Evolutionary conservation across 2,888 invertebrate genomes (phyloP), one percentile per base, ranked within the genome.

Genomic region (Orchesellides sinensis): DNA sequence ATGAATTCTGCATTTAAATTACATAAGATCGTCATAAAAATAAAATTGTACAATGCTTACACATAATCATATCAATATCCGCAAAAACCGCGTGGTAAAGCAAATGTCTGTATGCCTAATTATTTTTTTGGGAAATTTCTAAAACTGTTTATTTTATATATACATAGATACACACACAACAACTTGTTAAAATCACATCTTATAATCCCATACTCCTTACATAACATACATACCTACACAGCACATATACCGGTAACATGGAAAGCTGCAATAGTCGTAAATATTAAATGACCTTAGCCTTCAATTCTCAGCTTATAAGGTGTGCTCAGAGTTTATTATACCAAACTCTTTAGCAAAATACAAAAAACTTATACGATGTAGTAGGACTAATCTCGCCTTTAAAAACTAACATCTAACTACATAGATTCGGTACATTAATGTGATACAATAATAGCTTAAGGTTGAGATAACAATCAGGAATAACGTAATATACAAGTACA

Each of bases 261-360:
- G 52, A 45, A 12, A 63, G 45, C 32, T 54, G 21, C 40, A 65
- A 35, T 65, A 17, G 25, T 56, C 70, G 40, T 40, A 40, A 40
- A n/a, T n/a, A n/a, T 40, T 2, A 2, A 29, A 40, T 74, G 74
- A 52, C 65, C 74, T 27, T 59, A 29, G 59, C 17, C 27, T 65
- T 54, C 61, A n/a, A 68, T 40, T 23, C 12, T 12, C 19, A 49
- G 19, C 49, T 59, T 49, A 63, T 49, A 40, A 40, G 52, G 63
- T 65, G 54, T 65, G 45, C 73, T 74, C 63, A 74, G 63, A 74
- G 40, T 74, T 74, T 63, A 74, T 74, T 74, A 74, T 35, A 27
- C 63, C 52, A 32, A 47, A 66, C 75, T 40, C 65, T 45, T 68
- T 27, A 66, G 27, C 52, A 66, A 54, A 77, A 40, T 59, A 52